phyloP scores from a whole-genome alignment of 1,140 invertebrate genomes.

The Pygmarrhopalites habei region DNA sequence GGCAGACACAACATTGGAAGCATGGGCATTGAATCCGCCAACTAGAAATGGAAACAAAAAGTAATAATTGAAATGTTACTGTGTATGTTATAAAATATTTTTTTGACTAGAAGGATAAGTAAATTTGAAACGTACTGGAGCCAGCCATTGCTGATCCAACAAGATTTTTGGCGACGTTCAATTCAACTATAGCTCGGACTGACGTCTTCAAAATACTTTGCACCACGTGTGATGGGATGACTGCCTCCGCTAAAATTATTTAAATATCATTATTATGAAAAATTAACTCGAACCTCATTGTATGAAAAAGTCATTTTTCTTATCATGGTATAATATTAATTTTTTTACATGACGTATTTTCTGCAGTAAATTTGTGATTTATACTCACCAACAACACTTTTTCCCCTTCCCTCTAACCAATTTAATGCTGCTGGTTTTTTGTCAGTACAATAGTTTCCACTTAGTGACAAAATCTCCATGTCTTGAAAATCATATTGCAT shows the following conservation, averaged over 20 bases:
- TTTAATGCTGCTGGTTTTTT: conserved; percentile 97
- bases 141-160: conserved; percentile 92
- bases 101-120: too few species aligned
- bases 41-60: too few species aligned
- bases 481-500: conserved; percentile 70
- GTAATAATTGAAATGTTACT: too few species aligned
- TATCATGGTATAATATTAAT: too few species aligned
- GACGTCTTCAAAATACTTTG: conserved; percentile 79
- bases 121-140: too few species aligned
- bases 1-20: conserved; percentile 97
- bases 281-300: too few species aligned
- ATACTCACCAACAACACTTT: conserved; percentile 90
- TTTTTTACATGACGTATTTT: too few species aligned
- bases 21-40: conserved; percentile 94
- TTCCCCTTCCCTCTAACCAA: conserved; percentile 97
- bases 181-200: conserved; percentile 72
- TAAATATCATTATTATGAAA: too few species aligned
- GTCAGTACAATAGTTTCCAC: conserved; percentile 96
- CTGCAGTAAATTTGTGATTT: too few species aligned
- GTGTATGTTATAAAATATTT: too few species aligned
- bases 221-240: conserved; percentile 67
- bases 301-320: too few species aligned
- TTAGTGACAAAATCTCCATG: conserved; percentile 88
- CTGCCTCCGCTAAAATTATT: conserved; percentile 89
- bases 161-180: conserved; percentile 91